A percentile compares a stretch with the other conserved stretches of the same genome.
phyloP scores from a whole-genome alignment of 2,113 vertebrate species.

The Stercorarius parasiticus region DNA sequence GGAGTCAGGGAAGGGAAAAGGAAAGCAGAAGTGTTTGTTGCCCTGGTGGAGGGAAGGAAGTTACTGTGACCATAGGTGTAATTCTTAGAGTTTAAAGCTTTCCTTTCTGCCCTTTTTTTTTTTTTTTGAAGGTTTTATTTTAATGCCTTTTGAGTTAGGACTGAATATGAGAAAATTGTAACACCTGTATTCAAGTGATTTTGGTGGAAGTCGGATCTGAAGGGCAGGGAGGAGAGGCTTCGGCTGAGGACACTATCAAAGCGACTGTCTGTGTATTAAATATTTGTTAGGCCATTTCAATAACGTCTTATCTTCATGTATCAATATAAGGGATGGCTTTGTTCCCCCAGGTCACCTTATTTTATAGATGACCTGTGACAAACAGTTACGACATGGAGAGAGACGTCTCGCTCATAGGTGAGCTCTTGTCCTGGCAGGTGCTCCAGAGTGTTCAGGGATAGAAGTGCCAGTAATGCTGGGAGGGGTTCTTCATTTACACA shows the following conservation, averaged over 20 bases:
- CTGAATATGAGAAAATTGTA: background rate
- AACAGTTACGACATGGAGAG: background rate
- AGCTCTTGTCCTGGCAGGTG: background rate
- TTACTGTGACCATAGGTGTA: background rate
- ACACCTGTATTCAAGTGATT: background rate
- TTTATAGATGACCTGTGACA: background rate
- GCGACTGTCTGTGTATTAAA: background rate
- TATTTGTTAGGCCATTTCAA: background rate
- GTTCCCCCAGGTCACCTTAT: background rate
- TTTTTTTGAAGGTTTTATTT: background rate
- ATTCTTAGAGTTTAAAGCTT: background rate
- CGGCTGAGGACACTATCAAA: background rate
- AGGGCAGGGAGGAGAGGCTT: background rate
- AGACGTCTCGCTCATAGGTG: background rate
- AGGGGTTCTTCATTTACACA: background rate
- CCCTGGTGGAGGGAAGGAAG: rapidly evolving
- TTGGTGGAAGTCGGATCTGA: background rate
- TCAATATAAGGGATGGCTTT: background rate
- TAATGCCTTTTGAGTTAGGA: background rate
- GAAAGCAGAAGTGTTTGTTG: background rate
- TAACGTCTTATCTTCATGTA: background rate
- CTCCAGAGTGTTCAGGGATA: background rate
- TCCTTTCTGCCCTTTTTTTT: background rate
- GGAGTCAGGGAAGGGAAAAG: background rate
- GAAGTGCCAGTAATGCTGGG: background rate